A percentile compares a stretch with the other conserved stretches of the same genome.
These are phyloP conservation scores for Epizoanthus ramosus DNA, from an alignment of 92 coral and sea anemone genomes.

Conservation along the genomic window DNA sequence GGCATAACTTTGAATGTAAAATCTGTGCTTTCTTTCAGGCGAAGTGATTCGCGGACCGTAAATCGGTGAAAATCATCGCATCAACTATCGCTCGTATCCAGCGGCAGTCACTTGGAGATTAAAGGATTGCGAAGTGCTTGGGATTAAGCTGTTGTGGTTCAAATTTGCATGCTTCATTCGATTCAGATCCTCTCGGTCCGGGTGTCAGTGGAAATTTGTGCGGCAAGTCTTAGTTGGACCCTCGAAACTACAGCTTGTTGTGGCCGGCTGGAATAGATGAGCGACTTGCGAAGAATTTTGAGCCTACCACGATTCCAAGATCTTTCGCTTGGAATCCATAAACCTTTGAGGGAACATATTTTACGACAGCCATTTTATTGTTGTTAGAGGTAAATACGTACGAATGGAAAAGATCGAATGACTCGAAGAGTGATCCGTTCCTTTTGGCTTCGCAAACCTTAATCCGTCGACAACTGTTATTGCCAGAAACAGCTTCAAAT, in stretches of 20 bases:
- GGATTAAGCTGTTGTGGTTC: neutral
- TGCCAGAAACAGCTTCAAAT: conserved; percentile 4
- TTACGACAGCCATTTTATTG: neutral
- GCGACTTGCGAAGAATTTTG: neutral
- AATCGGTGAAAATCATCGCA: conserved; percentile 29
- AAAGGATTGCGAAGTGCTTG: neutral
- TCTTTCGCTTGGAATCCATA: neutral
- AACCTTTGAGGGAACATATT: neutral
- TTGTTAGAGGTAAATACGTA: neutral
- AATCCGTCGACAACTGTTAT: conserved; percentile 25
- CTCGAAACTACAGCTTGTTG: conserved; percentile 25
- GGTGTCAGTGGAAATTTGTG: conserved; percentile 26
- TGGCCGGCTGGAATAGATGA: conserved; percentile 1
- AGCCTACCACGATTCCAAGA: neutral
- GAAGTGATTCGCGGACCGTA: conserved; percentile 43
- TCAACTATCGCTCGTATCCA: conserved; percentile 9
- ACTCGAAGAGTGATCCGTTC: conserved; percentile 30
- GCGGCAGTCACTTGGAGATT: neutral
- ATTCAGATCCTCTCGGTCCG: neutral
- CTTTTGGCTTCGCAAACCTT: conserved; percentile 27
- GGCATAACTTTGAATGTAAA: conserved; percentile 26
- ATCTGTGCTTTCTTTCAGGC: conserved; percentile 44
- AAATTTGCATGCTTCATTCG: conserved; percentile 6
- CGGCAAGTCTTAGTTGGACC: conserved; percentile 8
- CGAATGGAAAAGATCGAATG: neutral